Evolutionary conservation across 37 sponge, comb jelly and placozoan species (phyloP).

Genomic region (Ianthella basta): DNA sequence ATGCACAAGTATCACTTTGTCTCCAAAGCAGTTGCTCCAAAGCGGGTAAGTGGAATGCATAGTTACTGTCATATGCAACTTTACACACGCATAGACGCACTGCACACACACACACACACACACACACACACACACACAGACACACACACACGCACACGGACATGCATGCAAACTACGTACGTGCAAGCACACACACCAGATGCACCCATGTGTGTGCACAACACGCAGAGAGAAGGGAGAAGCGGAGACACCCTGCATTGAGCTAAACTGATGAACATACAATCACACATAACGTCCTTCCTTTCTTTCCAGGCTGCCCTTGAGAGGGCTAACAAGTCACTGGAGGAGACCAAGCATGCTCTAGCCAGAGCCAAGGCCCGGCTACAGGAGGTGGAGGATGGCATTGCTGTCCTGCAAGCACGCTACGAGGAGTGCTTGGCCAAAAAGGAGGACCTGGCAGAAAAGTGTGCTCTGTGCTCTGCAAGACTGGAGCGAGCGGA

Average conservation of each 20-base stretch:
- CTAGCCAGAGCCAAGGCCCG: conserved; percentile 86
- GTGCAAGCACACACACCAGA: too few relatives aligned
- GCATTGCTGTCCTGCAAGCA: conserved; percentile 83
- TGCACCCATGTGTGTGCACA: too few relatives aligned
- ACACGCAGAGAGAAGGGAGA: too few relatives aligned
- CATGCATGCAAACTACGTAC: background rate
- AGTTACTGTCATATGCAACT: too few relatives aligned
- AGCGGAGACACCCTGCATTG: too few relatives aligned
- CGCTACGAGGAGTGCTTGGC: conserved; percentile 90
- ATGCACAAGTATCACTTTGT: conserved; percentile 99
- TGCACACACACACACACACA: background rate
- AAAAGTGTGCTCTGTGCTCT: conserved; percentile 89
- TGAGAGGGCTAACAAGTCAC: conserved; percentile 77
- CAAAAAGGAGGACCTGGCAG: conserved; percentile 93
- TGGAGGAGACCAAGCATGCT: conserved; percentile 79
- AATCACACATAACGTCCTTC: too few relatives aligned
- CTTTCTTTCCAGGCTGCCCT: conserved; percentile 59
- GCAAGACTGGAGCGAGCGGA: conserved; percentile 93
- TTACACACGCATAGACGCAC: too few relatives aligned
- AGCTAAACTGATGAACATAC: too few relatives aligned
- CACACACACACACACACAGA: background rate
- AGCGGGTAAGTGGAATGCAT: conserved; percentile 71
- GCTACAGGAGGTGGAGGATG: conserved; percentile 93
- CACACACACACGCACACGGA: background rate
- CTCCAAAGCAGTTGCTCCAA: conserved; percentile 92